These are phyloP conservation scores for Andrena chrysosceles DNA, from an alignment of 2,888 invertebrate genomes.

Conservation along the genomic window DNA sequence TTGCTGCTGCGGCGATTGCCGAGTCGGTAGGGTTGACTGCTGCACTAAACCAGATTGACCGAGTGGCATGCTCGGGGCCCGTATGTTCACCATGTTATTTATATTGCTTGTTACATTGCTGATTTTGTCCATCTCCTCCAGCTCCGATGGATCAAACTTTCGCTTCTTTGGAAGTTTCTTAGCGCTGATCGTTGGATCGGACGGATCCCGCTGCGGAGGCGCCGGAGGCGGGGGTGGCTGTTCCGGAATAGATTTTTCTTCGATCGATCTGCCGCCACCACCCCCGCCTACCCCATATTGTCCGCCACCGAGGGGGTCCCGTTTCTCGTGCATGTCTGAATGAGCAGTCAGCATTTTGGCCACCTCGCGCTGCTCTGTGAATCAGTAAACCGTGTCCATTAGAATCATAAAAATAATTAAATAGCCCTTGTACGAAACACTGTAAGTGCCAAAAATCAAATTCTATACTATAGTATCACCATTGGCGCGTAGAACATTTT, in stretches of 20 bases:
- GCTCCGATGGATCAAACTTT: constrained; percentile 92
- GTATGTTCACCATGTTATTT: constrained; percentile 82
- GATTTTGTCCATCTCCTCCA: constrained; percentile 89
- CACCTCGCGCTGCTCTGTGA: constrained; percentile 81
- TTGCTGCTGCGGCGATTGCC: constrained; percentile 78
- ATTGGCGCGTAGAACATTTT: too few relatives aligned
- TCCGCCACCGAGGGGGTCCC: constrained; percentile 80
- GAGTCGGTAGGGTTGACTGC: constrained; percentile 73
- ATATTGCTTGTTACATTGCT: constrained; percentile 83
- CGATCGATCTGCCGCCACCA: constrained; percentile 79
- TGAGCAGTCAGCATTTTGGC: constrained; percentile 83
- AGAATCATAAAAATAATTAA: neutral
- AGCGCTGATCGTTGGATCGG: constrained; percentile 84
- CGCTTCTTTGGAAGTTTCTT: constrained; percentile 96
- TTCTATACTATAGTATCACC: too few relatives aligned
- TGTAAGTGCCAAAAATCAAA: too few relatives aligned
- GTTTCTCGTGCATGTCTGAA: constrained; percentile 82
- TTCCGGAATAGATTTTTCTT: constrained; percentile 79
- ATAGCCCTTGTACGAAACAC: too few relatives aligned
- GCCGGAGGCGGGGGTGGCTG: constrained; percentile 85
- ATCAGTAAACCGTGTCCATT: constrained; percentile 22
- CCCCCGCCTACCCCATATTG: constrained; percentile 81
- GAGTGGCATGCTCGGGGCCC: constrained; percentile 73
- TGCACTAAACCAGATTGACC: constrained; percentile 74
- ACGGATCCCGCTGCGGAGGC: constrained; percentile 86